Evolutionary conservation across 2,797 vertebrate species (phyloP).

Genomic region (Liasis olivaceus): DNA sequence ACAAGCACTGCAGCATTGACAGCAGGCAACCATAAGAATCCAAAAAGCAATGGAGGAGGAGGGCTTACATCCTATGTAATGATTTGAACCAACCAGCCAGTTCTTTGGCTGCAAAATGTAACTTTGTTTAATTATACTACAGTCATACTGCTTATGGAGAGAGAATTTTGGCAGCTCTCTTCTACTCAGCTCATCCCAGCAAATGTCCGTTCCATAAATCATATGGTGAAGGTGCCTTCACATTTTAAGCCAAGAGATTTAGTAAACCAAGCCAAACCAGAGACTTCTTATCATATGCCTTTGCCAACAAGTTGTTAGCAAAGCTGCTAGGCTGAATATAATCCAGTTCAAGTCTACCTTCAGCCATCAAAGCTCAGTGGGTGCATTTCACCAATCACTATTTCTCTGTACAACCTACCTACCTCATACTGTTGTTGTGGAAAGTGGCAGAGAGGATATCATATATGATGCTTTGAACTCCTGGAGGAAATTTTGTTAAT

Average conservation of each 20-base stretch:
- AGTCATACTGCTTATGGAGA: constrained; percentile 18
- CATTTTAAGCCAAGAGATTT: not conserved
- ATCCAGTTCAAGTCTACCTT: not conserved
- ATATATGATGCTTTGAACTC: not conserved
- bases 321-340: not conserved
- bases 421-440: not conserved
- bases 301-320: not conserved
- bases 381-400: not conserved
- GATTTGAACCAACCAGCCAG: constrained; percentile 9
- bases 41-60: not conserved
- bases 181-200: not conserved
- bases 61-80: not conserved
- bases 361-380: not conserved
- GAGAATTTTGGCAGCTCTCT: constrained; percentile 23
- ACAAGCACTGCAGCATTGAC: not conserved
- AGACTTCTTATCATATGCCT: not conserved
- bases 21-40: not conserved
- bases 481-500: not conserved
- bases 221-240: constrained; percentile 24
- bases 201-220: not conserved
- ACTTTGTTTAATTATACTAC: constrained; percentile 26
- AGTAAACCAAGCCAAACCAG: not conserved
- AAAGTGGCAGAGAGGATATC: not conserved
- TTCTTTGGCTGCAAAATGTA: not conserved
- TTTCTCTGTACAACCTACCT: not conserved